Evolutionary conservation across 2,113 vertebrate genomes (phyloP), one percentile per base, ranked within the genome.

Genomic region (Dasypus novemcinctus): DNA sequence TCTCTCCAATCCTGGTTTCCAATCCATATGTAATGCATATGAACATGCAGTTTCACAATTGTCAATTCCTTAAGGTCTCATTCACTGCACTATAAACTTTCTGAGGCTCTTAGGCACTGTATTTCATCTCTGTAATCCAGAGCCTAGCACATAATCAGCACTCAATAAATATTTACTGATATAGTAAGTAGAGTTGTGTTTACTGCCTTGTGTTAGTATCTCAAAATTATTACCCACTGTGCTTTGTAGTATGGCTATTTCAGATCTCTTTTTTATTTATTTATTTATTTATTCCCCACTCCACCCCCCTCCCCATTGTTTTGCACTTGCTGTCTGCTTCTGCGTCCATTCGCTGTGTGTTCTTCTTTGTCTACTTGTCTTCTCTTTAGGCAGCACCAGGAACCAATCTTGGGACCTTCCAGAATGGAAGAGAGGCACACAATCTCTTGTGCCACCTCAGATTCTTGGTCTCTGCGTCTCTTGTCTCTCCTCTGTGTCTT

Each of bases 181-280:
- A 92, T 5, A 29, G 18, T 75, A 93, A 94, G 92, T 82, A 86
- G 91, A 72, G 64, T 76, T 95, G 12, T 74, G 64, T 82, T 80
- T 87, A 41, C 31, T 86, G 85, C 5, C 89, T 88, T 82, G 10
- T 87, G 74, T 87, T 92, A 71, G 38, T 69, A 69, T 93, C 85
- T 92, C 80, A 49, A 23, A 75, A 88, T 63, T 94, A 86, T 78
- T 81, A 76, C 38, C 7, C 68, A 72, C 36, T 83, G n/a, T 89
- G 27, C 46, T 88, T 78, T 93, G 29, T 29, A 38, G 41, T 79
- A 31, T n/a, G 89, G 49, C 46, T 17, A 76, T n/a, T 57, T 88
- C 13, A 93, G 78, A 61, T 85, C 14, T 17, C n/a, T n/a, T n/a
- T n/a, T n/a, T n/a, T n/a, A n/a, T n/a, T n/a, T n/a, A n/a, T n/a